These are phyloP conservation scores for Phalacrocorax brasilianus DNA, from an alignment of 2,113 vertebrate species.

Conservation along the genomic window DNA sequence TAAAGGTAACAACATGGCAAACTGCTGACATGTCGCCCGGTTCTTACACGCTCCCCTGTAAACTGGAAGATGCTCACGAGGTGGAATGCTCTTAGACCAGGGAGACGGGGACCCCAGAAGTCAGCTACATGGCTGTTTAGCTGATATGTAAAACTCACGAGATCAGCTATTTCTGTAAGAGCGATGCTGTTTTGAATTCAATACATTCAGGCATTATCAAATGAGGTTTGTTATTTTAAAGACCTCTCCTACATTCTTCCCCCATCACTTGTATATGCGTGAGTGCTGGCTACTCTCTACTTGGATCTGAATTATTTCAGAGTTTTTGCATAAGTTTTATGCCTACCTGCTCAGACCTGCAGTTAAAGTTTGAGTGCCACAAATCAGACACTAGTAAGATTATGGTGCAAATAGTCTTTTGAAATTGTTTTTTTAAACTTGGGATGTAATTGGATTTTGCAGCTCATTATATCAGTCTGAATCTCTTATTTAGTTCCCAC, in stretches of 20 bases:
- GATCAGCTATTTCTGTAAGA: not conserved
- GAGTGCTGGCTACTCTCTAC: not conserved
- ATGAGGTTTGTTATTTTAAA: not conserved
- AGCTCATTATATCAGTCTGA: not conserved
- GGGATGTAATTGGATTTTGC: not conserved
- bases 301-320: not conserved
- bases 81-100: not conserved
- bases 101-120: not conserved
- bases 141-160: fast-evolving
- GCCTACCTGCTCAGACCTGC: not conserved
- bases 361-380: not conserved
- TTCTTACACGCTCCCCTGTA: not conserved
- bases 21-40: not conserved
- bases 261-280: not conserved
- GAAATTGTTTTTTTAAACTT: not conserved
- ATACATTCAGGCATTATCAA: not conserved
- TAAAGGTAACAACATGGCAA: not conserved
- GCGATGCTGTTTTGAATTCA: not conserved
- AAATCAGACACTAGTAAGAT: not conserved
- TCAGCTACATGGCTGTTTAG: not conserved
- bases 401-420: not conserved
- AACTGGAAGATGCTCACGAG: not conserved
- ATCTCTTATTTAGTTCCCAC: not conserved
- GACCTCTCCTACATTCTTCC: not conserved
- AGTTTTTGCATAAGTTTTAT: not conserved